Evolutionary conservation across 1,140 invertebrate genomes (phyloP).

Genomic region (Cataglyphis hispanica): DNA sequence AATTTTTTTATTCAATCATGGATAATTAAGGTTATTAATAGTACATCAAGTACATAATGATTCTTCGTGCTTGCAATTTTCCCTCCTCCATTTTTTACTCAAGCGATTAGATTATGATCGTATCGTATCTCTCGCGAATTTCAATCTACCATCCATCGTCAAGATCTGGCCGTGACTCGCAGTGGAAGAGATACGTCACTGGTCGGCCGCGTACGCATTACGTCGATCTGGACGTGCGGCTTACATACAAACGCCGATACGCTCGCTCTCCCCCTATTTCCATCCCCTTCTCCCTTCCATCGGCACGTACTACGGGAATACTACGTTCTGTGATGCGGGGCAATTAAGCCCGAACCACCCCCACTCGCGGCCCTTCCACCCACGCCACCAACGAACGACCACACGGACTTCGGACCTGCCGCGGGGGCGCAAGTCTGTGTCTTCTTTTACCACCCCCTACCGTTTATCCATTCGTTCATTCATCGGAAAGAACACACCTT

Average conservation of each 20-base stretch:
- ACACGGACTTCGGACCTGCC: slow-evolving; percentile 60
- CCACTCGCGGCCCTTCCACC: slow-evolving; percentile 38
- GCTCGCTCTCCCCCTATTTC: slow-evolving; percentile 41
- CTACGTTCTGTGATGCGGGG: slow-evolving; percentile 77
- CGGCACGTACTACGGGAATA: slow-evolving; percentile 77
- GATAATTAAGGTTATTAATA: background rate
- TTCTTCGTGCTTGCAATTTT: background rate
- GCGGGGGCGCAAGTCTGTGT: slow-evolving; percentile 73
- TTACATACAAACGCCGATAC: slow-evolving; percentile 67
- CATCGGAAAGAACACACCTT: slow-evolving; percentile 72
- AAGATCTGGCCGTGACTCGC: background rate
- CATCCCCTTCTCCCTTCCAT: slow-evolving; percentile 40
- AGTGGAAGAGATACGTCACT: slow-evolving; percentile 53
- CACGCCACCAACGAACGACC: slow-evolving; percentile 33
- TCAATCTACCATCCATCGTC: background rate
- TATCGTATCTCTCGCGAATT: background rate
- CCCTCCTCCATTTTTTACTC: background rate
- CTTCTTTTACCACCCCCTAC: slow-evolving; percentile 70
- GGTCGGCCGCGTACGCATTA: slow-evolving; percentile 52
- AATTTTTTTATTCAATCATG: background rate
- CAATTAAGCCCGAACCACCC: slow-evolving; percentile 68
- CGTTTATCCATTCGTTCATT: slow-evolving; percentile 77
- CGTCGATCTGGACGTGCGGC: slow-evolving; percentile 64
- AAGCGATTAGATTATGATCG: background rate
- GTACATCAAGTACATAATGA: background rate